Evolutionary conservation across 2,113 vertebrate genomes (phyloP).

Genomic region (Hemicordylus capensis): DNA sequence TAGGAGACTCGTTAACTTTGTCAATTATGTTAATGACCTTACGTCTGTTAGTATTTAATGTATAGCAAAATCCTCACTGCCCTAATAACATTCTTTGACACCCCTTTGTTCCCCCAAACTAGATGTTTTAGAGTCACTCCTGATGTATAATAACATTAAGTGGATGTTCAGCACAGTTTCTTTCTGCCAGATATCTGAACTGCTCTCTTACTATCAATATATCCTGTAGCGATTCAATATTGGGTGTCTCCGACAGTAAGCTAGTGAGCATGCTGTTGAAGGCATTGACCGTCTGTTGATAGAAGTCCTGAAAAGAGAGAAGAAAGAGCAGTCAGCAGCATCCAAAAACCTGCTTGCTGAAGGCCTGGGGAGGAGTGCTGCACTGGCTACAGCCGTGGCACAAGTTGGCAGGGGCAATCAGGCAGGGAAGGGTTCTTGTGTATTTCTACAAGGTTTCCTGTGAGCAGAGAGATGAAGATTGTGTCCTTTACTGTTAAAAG

Average conservation of each 20-base stretch:
- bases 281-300: rapidly evolving
- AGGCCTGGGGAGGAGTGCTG: not conserved
- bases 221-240: not conserved
- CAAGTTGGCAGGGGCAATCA: too few relatives aligned
- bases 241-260: not conserved
- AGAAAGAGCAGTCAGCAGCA: not conserved
- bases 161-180: not conserved
- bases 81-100: too few relatives aligned
- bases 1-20: too few relatives aligned
- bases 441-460: not conserved
- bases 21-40: too few relatives aligned
- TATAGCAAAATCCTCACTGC: too few relatives aligned
- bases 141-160: not conserved
- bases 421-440: too few relatives aligned
- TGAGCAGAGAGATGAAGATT: too few relatives aligned
- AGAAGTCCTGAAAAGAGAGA: not conserved
- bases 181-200: too few relatives aligned
- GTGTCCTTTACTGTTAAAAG: too few relatives aligned
- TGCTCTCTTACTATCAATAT: not conserved
- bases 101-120: too few relatives aligned
- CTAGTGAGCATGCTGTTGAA: not conserved
- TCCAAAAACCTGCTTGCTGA: not conserved
- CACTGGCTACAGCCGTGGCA: too few relatives aligned
- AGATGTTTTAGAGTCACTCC: not conserved
- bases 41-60: too few relatives aligned